Evolutionary conservation across 2,797 vertebrate genomes (phyloP).

Genomic region (Stomatorhinus walkeri): DNA sequence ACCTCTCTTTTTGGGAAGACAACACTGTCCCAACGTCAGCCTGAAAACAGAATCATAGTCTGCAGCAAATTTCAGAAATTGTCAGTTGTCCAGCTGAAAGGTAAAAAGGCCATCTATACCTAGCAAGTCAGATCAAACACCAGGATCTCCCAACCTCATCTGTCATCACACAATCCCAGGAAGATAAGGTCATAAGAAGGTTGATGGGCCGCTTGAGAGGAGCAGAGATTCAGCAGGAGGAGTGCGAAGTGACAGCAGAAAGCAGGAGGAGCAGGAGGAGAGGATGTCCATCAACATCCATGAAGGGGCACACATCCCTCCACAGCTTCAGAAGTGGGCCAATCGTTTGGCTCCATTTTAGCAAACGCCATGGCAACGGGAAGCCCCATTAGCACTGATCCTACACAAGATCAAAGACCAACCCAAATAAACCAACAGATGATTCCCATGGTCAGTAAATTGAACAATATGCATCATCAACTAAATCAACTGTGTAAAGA

Average conservation of each 20-base stretch:
- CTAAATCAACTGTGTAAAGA: neutral
- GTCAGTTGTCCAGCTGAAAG: neutral
- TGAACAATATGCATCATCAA: neutral
- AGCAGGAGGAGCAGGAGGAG: constrained; percentile 20
- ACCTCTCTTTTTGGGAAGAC: neutral
- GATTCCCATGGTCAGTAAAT: neutral
- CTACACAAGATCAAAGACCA: constrained; percentile 22
- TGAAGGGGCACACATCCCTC: neutral
- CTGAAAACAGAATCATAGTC: neutral
- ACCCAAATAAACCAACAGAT: neutral
- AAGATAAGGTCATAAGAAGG: constrained; percentile 26
- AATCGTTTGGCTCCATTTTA: constrained; percentile 27
- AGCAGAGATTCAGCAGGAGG: neutral
- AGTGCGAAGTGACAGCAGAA: neutral
- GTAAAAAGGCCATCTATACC: neutral
- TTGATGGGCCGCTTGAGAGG: neutral
- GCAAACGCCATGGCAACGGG: constrained; percentile 28
- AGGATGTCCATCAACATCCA: constrained; percentile 14
- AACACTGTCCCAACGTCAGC: neutral
- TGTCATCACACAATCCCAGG: neutral
- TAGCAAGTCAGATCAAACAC: neutral
- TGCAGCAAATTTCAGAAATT: neutral
- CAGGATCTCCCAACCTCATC: neutral
- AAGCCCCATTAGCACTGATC: constrained; percentile 25
- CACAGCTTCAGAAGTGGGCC: constrained; percentile 32